Percentiles rank a stretch among this genome's conserved stretches.
These are phyloP conservation scores for Augochlora pura DNA, from an alignment of 1,140 invertebrate species.

Conservation along the genomic window DNA sequence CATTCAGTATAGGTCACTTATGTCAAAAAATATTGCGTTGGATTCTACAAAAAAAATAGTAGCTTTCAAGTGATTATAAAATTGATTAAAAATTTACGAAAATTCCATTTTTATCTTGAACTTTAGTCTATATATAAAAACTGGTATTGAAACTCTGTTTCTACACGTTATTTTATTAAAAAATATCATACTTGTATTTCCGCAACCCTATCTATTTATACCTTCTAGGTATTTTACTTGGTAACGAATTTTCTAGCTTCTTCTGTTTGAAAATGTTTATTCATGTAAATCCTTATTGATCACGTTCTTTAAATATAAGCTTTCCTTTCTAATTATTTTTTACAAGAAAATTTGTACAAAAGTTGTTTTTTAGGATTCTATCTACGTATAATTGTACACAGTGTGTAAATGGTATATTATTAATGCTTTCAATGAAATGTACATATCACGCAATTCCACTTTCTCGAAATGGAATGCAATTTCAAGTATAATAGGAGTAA, in stretches of 20 bases:
- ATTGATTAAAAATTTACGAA: constrained; percentile 5
- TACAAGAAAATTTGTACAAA: constrained; percentile 15
- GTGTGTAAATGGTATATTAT: constrained; percentile 24
- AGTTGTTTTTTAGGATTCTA: not conserved
- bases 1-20: constrained; percentile 12
- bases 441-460: not conserved
- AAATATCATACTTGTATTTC: not conserved
- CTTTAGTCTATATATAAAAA: not conserved
- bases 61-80: constrained; percentile 7
- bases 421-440: constrained; percentile 34
- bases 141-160: not conserved
- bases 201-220: not conserved
- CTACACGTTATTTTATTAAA: not conserved
- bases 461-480: constrained; percentile 12
- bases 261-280: not conserved
- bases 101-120: not conserved
- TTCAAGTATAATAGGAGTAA: not conserved
- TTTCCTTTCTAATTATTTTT: not conserved
- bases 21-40: not conserved
- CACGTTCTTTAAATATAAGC: not conserved
- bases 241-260: not conserved
- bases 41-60: not conserved
- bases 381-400: not conserved
- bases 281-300: not conserved
- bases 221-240: not conserved